Evolutionary conservation across 1,140 invertebrate genomes (phyloP), one percentile per base, ranked within the genome.

Genomic region (Uloborus diversus): DNA sequence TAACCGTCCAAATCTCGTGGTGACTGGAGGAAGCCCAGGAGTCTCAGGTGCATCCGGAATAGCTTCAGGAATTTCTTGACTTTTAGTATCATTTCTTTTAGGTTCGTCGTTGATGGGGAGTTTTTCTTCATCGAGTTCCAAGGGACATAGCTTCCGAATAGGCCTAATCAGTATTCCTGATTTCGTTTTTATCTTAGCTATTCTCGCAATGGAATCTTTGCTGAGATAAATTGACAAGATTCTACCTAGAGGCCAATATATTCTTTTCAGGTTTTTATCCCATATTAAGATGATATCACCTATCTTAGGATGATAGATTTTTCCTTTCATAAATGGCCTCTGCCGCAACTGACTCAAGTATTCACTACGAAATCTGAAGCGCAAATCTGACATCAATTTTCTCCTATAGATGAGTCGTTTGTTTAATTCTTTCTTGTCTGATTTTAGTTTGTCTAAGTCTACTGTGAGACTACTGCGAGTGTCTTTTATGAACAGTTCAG

Each of bases 401-500:
- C 42, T 30, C n/a, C 30, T 17, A 20, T 65, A 65, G 9, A 1
- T 37, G 62, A 1, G 13, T 20, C 9, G 30, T 42, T 42, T 2
- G 23, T 35, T 37, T 13, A 37, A 20, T 25, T 20, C 9, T 11
- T n/a, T 47, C 4, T 23, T 1, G 7, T 47, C 37, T n/a, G n/a
- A n/a, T n/a, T n/a, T n/a, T 25, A 65, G 7, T n/a, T 2, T 5
- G 20, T 37, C 2, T 28, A 47, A 25, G 17, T 65, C 37, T 17
- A 33, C 1, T 37, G 42, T 23, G 35, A 13, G 32, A 23, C 14
- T 42, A 25, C 42, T 20, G 1, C 17, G 7, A 20, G 25, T 65
- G 9, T 65, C 62, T 4, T 65, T 9, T 35, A 83, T 35, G 51
- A 81, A 84, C 62, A 81, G 69, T 35, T 66, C 80, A 14, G 82